A percentile compares a stretch with the other conserved stretches of the same genome.
phyloP scores from a whole-genome alignment of 2,113 vertebrate species.

The Amphiprion percula region DNA sequence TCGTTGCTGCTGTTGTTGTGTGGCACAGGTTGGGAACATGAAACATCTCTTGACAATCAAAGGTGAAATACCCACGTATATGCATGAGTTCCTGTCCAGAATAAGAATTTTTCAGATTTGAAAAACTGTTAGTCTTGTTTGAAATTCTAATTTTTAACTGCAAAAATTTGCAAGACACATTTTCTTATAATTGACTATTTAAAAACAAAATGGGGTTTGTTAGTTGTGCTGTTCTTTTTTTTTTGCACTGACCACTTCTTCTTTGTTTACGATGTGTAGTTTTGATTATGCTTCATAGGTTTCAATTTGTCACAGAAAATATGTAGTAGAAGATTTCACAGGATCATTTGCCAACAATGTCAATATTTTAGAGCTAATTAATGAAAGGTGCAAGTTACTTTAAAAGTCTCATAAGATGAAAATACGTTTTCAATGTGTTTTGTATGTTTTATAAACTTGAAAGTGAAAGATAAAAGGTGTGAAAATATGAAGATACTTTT shows the following conservation, averaged over 20 bases:
- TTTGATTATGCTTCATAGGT: background rate
- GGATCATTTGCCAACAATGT: background rate
- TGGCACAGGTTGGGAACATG: slow-evolving; percentile 19
- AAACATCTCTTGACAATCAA: slow-evolving; percentile 27
- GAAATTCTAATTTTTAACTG: too few relatives aligned
- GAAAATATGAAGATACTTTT: too few relatives aligned
- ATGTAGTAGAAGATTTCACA: background rate
- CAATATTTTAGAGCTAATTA: too few relatives aligned
- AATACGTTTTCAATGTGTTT: too few relatives aligned
- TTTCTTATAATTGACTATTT: background rate
- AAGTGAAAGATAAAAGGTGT: too few relatives aligned
- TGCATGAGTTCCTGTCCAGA: slow-evolving; percentile 12
- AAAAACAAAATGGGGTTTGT: background rate
- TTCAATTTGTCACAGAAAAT: background rate
- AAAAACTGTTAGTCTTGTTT: background rate
- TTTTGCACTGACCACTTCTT: too few relatives aligned
- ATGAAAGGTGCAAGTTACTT: too few relatives aligned
- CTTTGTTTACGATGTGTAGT: too few relatives aligned
- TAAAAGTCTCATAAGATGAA: too few relatives aligned
- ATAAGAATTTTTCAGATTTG: background rate
- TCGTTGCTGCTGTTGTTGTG: slow-evolving; percentile 21
- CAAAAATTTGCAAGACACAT: too few relatives aligned
- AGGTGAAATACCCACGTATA: slow-evolving; percentile 1
- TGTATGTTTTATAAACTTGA: too few relatives aligned
- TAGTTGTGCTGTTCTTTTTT: background rate